Evolutionary conservation across 2,113 vertebrate genomes (phyloP), one percentile per base, ranked within the genome.

Genomic region (Pagrus major): DNA sequence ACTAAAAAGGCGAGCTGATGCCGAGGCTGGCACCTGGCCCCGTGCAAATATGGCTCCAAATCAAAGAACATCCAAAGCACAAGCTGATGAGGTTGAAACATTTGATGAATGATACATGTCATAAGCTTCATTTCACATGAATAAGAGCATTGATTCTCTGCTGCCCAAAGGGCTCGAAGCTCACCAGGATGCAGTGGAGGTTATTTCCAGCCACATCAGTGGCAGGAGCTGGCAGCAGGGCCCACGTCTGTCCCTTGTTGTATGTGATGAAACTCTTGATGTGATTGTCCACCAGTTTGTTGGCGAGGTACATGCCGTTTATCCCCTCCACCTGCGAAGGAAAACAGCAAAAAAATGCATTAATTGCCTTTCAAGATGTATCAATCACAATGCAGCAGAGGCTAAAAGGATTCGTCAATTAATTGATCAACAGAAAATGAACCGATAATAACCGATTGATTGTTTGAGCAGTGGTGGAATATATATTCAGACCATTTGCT

Each of bases 161-260:
- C 47, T 47, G 44, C 70, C 51, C 44, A 65, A 66, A 71, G 78
- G 78, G 60, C 76, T 76, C 35, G n/a, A 29, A n/a, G 93, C 97
- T 97, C 84, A 99, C 98, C 97, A 96, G 92, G 69, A 96, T 90
- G 80, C 98, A 99, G 81, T 96, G 94, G 10, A 97, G 88, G 10
- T 96, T 95, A 77, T 96, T 95, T 76, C 97, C 97, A 86, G 91
- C 93, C 37, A 96, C 88, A 88, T 97, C 94, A 0, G 91, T 86
- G 56, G 94, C 88, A 0, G 98, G 98, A 56, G 97, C 96, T 81
- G 95, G 95, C 74, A 99, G 93, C 49, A 98, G 93, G 78, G 94
- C 95, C 98, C 98, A 99, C 4, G 97, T 97, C 81, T 98, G 96
- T 80, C 98, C 98, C 84, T 98, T 99, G 92, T 98, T 98, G 94